phyloP scores from a whole-genome alignment of 1,140 invertebrate genomes.

The Neotoxoptera formosana region DNA sequence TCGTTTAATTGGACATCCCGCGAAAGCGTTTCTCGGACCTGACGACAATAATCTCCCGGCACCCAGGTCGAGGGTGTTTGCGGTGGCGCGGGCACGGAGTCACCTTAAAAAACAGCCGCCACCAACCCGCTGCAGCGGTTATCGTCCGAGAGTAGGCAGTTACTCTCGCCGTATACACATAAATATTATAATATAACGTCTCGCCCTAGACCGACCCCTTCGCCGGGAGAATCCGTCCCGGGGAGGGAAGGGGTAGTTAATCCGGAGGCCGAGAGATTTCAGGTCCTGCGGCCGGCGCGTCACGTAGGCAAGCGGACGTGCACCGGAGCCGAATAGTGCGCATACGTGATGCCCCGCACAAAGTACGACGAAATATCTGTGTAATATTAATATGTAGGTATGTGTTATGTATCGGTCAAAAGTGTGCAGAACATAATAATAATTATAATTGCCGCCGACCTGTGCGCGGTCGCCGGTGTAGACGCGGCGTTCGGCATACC shows the following conservation, averaged over 20 bases:
- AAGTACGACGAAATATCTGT: not conserved
- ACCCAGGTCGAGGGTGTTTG: not conserved
- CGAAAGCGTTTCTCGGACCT: not conserved
- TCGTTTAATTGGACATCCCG: not conserved
- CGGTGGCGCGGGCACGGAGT: too few species aligned
- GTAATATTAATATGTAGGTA: not conserved
- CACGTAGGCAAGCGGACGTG: constrained; percentile 33
- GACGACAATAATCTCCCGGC: not conserved
- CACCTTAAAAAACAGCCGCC: not conserved
- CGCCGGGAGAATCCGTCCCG: not conserved
- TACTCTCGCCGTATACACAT: not conserved
- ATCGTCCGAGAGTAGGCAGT: not conserved
- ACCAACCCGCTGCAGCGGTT: not conserved
- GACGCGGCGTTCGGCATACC: not conserved
- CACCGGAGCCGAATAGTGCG: not conserved
- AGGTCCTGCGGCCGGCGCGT: constrained; percentile 28
- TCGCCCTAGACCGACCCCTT: too few species aligned
- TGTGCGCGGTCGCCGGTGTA: not conserved
- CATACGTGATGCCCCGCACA: constrained; percentile 28
- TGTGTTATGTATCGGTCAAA: not conserved
- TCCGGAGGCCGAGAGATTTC: not conserved
- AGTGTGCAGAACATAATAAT: not conserved
- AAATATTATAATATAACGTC: not conserved
- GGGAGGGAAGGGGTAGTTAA: not conserved
- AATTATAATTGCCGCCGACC: not conserved